A percentile compares a stretch with the other conserved stretches of the same genome.
Evolutionary conservation across 2,888 invertebrate genomes (phyloP).

Genomic region (Pherbina coryleti): DNA sequence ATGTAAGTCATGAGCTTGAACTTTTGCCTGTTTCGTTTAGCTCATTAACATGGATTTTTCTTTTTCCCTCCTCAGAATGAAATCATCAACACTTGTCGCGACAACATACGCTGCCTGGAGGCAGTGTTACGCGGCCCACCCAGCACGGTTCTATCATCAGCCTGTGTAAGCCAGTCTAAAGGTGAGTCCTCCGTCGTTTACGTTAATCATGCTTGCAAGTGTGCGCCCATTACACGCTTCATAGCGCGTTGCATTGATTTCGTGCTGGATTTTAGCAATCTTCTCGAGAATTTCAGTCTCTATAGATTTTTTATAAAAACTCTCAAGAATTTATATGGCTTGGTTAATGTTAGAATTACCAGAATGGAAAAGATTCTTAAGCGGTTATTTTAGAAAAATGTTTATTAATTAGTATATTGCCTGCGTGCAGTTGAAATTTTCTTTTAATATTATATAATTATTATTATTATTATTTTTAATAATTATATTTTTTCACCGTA

Average conservation of each 20-base stretch:
- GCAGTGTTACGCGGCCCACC: conserved; percentile 74
- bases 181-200: conserved; percentile 70
- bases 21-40: background rate
- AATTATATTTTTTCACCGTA: conserved; percentile 16
- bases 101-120: conserved; percentile 86
- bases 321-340: conserved; percentile 59
- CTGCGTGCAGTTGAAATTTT: background rate
- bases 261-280: conserved; percentile 64
- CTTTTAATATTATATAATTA: background rate
- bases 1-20: conserved; percentile 62
- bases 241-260: conserved; percentile 66
- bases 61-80: conserved; percentile 76
- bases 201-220: conserved; percentile 62
- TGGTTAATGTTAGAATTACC: conserved; percentile 56
- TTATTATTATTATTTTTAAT: conserved; percentile 6
- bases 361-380: conserved; percentile 34
- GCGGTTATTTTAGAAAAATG: conserved; percentile 39
- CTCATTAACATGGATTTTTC: background rate
- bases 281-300: conserved; percentile 63
- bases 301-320: conserved; percentile 64
- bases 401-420: conserved; percentile 8
- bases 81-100: conserved; percentile 86
- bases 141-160: conserved; percentile 71
- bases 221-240: conserved; percentile 68
- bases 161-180: conserved; percentile 74